phyloP scores from a whole-genome alignment of 53 echinoderm and acorn worm genomes.

The Holothuria leucospilota region DNA sequence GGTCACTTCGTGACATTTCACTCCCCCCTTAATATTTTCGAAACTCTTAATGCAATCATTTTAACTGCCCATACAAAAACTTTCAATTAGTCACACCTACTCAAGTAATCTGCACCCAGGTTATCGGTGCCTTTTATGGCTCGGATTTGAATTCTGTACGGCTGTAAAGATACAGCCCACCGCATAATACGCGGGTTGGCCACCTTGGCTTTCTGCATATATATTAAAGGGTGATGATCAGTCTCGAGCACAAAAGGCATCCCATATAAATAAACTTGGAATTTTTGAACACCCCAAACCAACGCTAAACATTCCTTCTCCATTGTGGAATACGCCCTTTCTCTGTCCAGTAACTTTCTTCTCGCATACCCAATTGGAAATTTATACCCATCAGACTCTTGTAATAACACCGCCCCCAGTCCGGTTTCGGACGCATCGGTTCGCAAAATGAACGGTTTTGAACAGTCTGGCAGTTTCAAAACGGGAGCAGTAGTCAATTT shows the following conservation, averaged over 20 bases:
- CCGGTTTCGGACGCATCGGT: slow-evolving; percentile 64
- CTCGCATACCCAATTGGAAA: slow-evolving; percentile 69
- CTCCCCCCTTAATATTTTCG: slow-evolving; percentile 10
- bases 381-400: slow-evolving; percentile 51
- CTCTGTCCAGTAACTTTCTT: slow-evolving; percentile 44
- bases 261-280: slow-evolving; percentile 59
- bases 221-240: slow-evolving; percentile 69
- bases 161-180: slow-evolving; percentile 67
- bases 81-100: slow-evolving; percentile 21
- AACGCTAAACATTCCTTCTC: no score
- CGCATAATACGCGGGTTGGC: slow-evolving; percentile 68
- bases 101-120: slow-evolving; percentile 68
- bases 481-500: slow-evolving; percentile 35
- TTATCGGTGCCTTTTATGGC: slow-evolving; percentile 67
- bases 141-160: slow-evolving; percentile 48
- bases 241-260: slow-evolving; percentile 57
- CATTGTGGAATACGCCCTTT: slow-evolving; percentile 61
- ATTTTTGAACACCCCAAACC: slow-evolving; percentile 69
- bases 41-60: not conserved
- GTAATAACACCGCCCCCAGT: slow-evolving; percentile 67
- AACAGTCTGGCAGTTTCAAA: slow-evolving; percentile 33
- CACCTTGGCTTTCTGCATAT: no score
- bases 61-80: no score
- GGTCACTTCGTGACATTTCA: no score
- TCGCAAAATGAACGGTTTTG: no score